Evolutionary conservation across 2,888 invertebrate species (phyloP).

Genomic region (Cerastis rubricosa): DNA sequence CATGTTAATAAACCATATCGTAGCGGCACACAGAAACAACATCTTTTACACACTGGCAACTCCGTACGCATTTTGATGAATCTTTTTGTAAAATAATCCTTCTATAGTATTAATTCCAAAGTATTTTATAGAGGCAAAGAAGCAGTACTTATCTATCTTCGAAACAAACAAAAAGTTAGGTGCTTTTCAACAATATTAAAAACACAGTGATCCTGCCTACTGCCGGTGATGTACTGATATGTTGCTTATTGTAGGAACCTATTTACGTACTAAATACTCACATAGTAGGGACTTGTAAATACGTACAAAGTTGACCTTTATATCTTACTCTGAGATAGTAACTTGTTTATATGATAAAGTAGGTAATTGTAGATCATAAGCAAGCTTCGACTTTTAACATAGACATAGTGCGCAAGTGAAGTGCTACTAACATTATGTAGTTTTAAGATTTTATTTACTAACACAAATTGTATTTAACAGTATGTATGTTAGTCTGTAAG

Average conservation of each 20-base stretch:
- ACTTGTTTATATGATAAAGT: background rate
- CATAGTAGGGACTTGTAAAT: background rate
- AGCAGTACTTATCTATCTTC: background rate
- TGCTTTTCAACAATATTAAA: background rate
- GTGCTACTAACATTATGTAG: no score
- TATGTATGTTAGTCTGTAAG: no score
- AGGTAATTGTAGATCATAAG: background rate
- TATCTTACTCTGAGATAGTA: conserved; percentile 11
- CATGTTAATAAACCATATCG: conserved; percentile 66
- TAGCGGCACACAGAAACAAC: conserved; percentile 70
- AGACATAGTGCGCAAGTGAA: no score
- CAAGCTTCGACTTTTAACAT: background rate
- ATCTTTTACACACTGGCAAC: conserved; percentile 62
- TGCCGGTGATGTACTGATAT: conserved; percentile 27
- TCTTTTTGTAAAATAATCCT: background rate
- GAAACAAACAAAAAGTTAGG: background rate
- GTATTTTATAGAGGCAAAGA: background rate
- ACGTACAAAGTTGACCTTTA: conserved; percentile 22
- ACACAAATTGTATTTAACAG: no score
- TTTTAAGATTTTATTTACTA: no score
- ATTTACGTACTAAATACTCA: background rate
- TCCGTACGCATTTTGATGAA: conserved; percentile 63
- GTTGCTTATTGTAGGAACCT: conserved; percentile 1
- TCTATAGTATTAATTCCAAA: background rate
- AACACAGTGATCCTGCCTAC: conserved; percentile 10